Evolutionary conservation across 1,140 invertebrate genomes (phyloP).

Genomic region (Magallana ariakensis): DNA sequence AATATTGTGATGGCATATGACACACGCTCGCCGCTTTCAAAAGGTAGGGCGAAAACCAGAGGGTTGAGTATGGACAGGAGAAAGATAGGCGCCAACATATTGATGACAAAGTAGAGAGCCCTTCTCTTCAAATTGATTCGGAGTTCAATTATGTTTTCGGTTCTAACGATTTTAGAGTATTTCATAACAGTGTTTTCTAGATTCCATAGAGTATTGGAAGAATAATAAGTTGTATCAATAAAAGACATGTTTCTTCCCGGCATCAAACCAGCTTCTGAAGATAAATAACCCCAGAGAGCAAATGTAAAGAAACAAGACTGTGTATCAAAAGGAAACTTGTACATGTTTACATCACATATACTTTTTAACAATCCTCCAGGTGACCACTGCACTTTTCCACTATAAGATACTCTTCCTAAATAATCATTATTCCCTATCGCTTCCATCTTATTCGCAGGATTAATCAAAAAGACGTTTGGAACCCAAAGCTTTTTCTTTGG

Average conservation of each 20-base stretch:
- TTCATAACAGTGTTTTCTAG: not conserved
- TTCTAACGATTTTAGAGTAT: not conserved
- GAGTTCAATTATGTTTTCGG: not conserved
- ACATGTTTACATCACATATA: conserved; percentile 39
- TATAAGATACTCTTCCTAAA: not conserved
- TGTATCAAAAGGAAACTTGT: conserved; percentile 45
- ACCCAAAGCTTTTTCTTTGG: conserved; percentile 28
- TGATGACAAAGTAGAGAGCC: conserved; percentile 56
- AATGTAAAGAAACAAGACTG: conserved; percentile 25
- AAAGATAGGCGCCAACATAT: conserved; percentile 63
- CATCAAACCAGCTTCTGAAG: not conserved
- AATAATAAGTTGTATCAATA: not conserved
- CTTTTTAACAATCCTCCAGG: not conserved
- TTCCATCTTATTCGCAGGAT: conserved; percentile 5
- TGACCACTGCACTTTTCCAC: not conserved
- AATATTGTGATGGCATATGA: conserved; percentile 69
- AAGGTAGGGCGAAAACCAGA: conserved; percentile 66
- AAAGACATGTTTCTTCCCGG: not conserved
- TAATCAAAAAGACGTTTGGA: conserved; percentile 13
- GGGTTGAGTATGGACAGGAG: conserved; percentile 64
- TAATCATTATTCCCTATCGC: not conserved
- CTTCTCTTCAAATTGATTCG: conserved; percentile 32
- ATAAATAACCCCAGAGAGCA: conserved; percentile 5
- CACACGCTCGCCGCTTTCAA: conserved; percentile 66
- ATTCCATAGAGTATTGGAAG: conserved; percentile 40